These are phyloP conservation scores for Drosophila phalerata DNA, from an alignment of 2,888 invertebrate species.

Conservation along the genomic window DNA sequence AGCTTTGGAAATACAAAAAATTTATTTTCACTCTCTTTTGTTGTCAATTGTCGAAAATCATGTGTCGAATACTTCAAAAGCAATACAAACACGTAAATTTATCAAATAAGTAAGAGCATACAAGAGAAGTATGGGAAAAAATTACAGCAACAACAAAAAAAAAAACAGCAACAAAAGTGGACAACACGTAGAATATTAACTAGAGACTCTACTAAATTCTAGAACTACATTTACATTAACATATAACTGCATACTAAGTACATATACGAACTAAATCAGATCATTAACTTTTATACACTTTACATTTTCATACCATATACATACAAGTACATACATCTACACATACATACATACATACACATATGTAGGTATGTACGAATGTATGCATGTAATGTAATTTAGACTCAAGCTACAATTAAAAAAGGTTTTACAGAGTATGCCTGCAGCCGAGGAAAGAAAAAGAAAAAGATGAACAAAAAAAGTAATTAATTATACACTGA, in stretches of 20 bases:
- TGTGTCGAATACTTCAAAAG: conserved; percentile 66
- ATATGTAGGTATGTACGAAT: conserved; percentile 8
- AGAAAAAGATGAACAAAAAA: conserved; percentile 26
- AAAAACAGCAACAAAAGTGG: conserved; percentile 14
- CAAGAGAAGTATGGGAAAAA: conserved; percentile 16
- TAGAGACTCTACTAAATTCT: conserved; percentile 52
- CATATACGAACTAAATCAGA: conserved; percentile 62
- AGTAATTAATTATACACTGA: conserved; percentile 53
- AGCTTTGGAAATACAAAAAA: not conserved
- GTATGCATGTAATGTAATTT: conserved; percentile 46
- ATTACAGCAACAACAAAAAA: conserved; percentile 10
- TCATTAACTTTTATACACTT: conserved; percentile 81
- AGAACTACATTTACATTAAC: conserved; percentile 52
- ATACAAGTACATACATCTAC: conserved; percentile 41
- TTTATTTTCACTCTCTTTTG: conserved; percentile 14
- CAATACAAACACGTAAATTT: conserved; percentile 63
- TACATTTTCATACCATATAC: conserved; percentile 71
- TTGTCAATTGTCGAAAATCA: not conserved
- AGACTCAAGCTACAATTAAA: conserved; percentile 69
- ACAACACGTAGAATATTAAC: conserved; percentile 32
- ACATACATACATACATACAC: conserved; percentile 23
- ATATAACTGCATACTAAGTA: conserved; percentile 43
- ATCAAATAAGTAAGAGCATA: conserved; percentile 32
- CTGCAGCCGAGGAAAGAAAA: conserved; percentile 51
- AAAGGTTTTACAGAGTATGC: conserved; percentile 76